A percentile compares a stretch with the other conserved stretches of the same genome.
phyloP scores from a whole-genome alignment of 1,140 invertebrate species.

The Holotrichia oblita region DNA sequence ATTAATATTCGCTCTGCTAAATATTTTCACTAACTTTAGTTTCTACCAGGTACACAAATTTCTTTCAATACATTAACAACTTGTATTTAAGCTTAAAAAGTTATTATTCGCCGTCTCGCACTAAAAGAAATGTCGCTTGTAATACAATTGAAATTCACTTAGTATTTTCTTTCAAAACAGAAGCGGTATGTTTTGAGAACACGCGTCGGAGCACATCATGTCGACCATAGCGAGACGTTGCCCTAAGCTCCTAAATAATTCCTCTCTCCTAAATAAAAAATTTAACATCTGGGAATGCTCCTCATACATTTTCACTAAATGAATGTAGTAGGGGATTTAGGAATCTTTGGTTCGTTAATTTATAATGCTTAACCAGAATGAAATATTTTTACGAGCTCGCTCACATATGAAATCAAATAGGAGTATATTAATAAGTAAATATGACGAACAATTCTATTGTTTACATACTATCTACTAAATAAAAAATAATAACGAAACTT shows the following conservation, averaged over 20 bases:
- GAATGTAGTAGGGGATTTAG: neutral
- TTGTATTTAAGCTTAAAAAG: too few species aligned
- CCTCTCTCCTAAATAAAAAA: neutral
- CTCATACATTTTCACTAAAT: neutral
- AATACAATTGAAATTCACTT: constrained; percentile 16
- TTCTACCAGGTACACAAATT: too few species aligned
- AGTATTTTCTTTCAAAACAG: constrained; percentile 8
- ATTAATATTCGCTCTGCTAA: too few species aligned
- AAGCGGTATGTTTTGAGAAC: neutral
- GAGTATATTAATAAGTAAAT: neutral
- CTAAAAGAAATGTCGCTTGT: neutral
- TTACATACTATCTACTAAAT: neutral
- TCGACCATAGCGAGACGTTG: neutral
- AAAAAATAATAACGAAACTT: too few species aligned
- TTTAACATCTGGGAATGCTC: neutral
- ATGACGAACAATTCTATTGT: neutral
- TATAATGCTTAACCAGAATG: neutral
- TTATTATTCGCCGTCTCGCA: too few species aligned
- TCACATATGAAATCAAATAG: neutral
- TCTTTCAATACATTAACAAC: too few species aligned
- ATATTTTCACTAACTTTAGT: too few species aligned
- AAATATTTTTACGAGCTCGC: neutral
- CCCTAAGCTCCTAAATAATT: constrained; percentile 3
- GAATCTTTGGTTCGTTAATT: neutral
- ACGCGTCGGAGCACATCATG: neutral